Evolutionary conservation across 1,140 invertebrate species (phyloP).

Genomic region (Lasioglossum baleicum): DNA sequence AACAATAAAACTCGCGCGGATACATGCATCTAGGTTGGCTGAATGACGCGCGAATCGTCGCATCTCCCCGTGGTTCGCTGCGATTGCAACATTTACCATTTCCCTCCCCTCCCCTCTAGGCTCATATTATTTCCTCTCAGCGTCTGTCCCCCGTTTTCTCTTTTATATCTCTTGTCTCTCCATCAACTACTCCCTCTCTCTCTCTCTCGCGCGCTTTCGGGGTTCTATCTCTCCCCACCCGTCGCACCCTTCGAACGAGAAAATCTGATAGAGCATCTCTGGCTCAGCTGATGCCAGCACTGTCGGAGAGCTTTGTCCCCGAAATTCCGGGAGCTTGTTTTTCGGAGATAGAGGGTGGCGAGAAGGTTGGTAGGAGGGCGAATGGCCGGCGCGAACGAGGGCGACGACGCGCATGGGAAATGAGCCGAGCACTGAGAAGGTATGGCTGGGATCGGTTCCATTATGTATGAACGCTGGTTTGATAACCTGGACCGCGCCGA

Average conservation of each 20-base stretch:
- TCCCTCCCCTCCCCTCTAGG: background rate
- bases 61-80: background rate
- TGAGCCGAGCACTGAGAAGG: background rate
- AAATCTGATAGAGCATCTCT: slow-evolving; percentile 52
- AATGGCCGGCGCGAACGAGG: background rate
- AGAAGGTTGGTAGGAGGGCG: too few species aligned
- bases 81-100: slow-evolving; percentile 30
- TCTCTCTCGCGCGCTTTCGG: background rate
- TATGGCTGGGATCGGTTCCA: slow-evolving; percentile 32
- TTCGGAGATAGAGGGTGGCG: slow-evolving; percentile 18
- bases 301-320: slow-evolving; percentile 37
- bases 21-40: background rate
- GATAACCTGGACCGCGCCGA: slow-evolving; percentile 57
- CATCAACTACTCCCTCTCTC: background rate
- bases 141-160: slow-evolving; percentile 5
- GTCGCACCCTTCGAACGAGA: slow-evolving; percentile 8
- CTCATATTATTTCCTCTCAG: slow-evolving; percentile 27
- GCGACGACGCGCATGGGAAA: slow-evolving; percentile 13
- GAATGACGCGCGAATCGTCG: slow-evolving; percentile 17
- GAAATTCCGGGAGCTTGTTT: slow-evolving; percentile 51
- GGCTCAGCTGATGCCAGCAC: slow-evolving; percentile 48
- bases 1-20: slow-evolving; percentile 13
- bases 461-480: slow-evolving; percentile 70
- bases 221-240: background rate
- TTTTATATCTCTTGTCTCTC: background rate